Base-by-base conservation (phyloP, 2,797 vertebrate genomes). In the Fistularia tabacaria region DNA sequence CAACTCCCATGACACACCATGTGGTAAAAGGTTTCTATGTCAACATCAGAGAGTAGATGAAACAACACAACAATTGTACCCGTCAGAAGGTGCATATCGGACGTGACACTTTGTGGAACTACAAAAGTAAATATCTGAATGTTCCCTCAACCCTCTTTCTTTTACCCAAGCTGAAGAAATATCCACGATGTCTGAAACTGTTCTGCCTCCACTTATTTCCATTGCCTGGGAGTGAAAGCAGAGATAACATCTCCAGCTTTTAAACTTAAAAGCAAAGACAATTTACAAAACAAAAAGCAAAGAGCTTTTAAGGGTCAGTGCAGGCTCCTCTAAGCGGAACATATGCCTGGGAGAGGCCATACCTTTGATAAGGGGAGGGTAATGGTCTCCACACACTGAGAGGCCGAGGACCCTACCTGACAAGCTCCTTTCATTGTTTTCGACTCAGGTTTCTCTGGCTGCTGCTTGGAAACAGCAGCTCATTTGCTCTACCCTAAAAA, bases 201-300 rank as follows among this genome's bases (percentile, higher is more conserved):
- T 77, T 80, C 81, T 62, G 66, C 70, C 84, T 72, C 64, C 69
- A 61, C 81, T 88, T 90, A 85, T 88, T 88, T 81, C 81, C 81
- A 38, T 70, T 47, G 68, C 85, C 77, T 69, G 80, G 77, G 82
- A 84, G 69, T 71, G 76, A 49, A 51, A 67, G 74, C 48, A 39
- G 12, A 87, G 91, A 92, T 92, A 91, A 78, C 75, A 91, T 92
- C 90, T 78, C 59, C 64, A 14, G 65, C 88, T 90, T 92, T 92
- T 89, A 87, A 88, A 90, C 88, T 91, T 90, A 87, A 90, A 91
- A 92, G 89, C 89, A 90, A 85, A 90, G 90, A 86, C 84, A 86
- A 91, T 93, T 91, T 92, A 88, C 90, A 90, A 91, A 92, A 92
- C 90, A 92, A 91, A 88, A 90, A 89, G 89, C 85, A 85, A 87